phyloP scores from a whole-genome alignment of 2,797 vertebrate genomes.

The Lagocephalus sceleratus region DNA sequence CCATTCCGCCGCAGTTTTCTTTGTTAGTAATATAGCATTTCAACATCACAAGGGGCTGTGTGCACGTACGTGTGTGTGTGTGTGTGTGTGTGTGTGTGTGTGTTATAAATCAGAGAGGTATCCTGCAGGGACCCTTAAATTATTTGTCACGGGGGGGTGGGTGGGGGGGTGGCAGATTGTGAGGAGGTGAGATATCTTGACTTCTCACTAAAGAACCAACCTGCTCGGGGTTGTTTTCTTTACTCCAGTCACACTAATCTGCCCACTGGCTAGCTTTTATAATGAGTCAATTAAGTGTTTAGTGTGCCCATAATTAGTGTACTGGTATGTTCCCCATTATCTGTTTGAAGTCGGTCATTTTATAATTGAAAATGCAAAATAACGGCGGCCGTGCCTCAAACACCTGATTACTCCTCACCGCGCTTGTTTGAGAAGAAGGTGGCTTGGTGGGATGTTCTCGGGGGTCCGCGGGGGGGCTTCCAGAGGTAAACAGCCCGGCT shows the following conservation, averaged over 20 bases:
- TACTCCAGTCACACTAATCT: constrained; percentile 10
- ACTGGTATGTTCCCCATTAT: background rate
- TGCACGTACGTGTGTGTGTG: constrained; percentile 25
- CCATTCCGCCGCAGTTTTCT: constrained; percentile 38
- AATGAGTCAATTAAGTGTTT: constrained; percentile 11
- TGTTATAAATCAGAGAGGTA: constrained; percentile 27
- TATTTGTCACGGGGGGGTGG: constrained; percentile 34
- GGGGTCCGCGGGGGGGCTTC: too few relatives aligned
- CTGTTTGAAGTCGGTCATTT: too few relatives aligned
- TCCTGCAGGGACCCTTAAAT: constrained; percentile 6
- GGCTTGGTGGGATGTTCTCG: too few relatives aligned
- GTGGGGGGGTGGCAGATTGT: constrained; percentile 15
- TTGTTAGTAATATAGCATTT: constrained; percentile 52
- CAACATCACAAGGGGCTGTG: constrained; percentile 33
- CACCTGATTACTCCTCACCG: too few relatives aligned
- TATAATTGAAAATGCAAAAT: too few relatives aligned
- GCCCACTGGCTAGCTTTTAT: constrained; percentile 4
- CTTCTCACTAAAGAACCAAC: constrained; percentile 8
- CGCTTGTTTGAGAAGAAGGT: too few relatives aligned
- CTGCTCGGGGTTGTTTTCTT: constrained; percentile 19
- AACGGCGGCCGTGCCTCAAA: too few relatives aligned
- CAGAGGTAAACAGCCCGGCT: too few relatives aligned
- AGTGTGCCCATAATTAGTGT: background rate
- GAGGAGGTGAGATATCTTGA: background rate
- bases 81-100: constrained; percentile 9